Conservation (phyloP, 2,888 invertebrate species). For the Andrena bucephala region DNA sequence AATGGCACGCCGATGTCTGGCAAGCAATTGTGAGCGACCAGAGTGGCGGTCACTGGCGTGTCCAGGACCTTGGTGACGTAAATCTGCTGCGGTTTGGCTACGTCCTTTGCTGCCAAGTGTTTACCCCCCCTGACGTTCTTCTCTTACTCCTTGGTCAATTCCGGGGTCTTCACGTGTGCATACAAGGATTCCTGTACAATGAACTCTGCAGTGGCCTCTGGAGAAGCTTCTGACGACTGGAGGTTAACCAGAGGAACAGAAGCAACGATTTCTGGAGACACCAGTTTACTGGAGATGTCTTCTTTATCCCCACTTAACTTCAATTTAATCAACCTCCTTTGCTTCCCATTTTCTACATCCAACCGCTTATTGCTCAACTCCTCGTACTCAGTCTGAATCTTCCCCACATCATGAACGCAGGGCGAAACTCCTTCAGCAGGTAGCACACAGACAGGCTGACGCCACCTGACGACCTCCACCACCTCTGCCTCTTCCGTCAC, state of each 20-base stretch:
- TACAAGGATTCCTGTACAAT: neutral
- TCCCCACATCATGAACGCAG: constrained; percentile 40
- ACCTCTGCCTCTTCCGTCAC: neutral
- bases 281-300: neutral
- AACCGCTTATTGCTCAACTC: neutral
- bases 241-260: neutral
- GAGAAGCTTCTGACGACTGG: constrained; percentile 8
- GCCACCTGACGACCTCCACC: constrained; percentile 71
- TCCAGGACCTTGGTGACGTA: constrained; percentile 75
- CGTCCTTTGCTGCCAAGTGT: neutral
- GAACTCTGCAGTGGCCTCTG: neutral
- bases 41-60: constrained; percentile 78
- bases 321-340: constrained; percentile 14
- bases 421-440: constrained; percentile 49
- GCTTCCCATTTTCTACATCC: neutral
- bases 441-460: constrained; percentile 71
- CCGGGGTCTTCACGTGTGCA: neutral
- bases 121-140: neutral
- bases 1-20: constrained; percentile 80
- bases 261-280: neutral
- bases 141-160: neutral
- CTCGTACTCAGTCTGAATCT: constrained; percentile 56
- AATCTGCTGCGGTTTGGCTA: constrained; percentile 38
- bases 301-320: neutral
- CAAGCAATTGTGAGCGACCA: constrained; percentile 79